Evolutionary conservation across 1,140 invertebrate species (phyloP).

Genomic region (Drosophila quadrilineata): DNA sequence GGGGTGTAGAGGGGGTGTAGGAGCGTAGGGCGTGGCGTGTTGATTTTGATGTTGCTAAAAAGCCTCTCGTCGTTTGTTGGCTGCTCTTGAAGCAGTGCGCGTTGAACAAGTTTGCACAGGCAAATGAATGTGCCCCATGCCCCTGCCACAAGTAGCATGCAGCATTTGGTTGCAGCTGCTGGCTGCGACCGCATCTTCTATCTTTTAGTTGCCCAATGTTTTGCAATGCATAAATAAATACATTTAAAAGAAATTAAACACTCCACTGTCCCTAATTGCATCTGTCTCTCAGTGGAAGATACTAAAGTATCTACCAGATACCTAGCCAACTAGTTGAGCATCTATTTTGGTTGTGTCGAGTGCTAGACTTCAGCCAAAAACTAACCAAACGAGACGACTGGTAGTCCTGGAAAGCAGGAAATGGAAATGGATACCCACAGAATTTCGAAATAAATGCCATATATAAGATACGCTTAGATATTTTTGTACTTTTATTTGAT

Average conservation of each 20-base stretch:
- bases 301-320: background rate
- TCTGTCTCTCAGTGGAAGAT: constrained; percentile 45
- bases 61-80: constrained; percentile 64
- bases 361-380: background rate
- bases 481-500: constrained; percentile 4
- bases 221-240: constrained; percentile 72
- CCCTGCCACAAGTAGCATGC: too few relatives aligned
- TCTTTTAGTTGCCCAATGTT: constrained; percentile 50
- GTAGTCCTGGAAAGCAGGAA: background rate
- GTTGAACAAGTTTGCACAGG: constrained; percentile 75
- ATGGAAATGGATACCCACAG: too few relatives aligned
- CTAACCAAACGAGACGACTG: too few relatives aligned
- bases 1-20: background rate
- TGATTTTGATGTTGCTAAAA: constrained; percentile 77
- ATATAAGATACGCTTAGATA: too few relatives aligned
- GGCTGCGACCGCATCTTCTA: background rate
- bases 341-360: background rate
- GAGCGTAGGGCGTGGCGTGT: constrained; percentile 32
- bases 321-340: background rate
- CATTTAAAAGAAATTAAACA: constrained; percentile 75
- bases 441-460: too few relatives aligned
- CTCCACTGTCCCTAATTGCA: constrained; percentile 58
- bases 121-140: constrained; percentile 59
- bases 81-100: constrained; percentile 59
- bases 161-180: too few relatives aligned